A percentile compares a stretch with the other conserved stretches of the same genome.
These are phyloP conservation scores for Dinomys branickii DNA, from an alignment of 2,113 vertebrate species.

Conservation along the genomic window DNA sequence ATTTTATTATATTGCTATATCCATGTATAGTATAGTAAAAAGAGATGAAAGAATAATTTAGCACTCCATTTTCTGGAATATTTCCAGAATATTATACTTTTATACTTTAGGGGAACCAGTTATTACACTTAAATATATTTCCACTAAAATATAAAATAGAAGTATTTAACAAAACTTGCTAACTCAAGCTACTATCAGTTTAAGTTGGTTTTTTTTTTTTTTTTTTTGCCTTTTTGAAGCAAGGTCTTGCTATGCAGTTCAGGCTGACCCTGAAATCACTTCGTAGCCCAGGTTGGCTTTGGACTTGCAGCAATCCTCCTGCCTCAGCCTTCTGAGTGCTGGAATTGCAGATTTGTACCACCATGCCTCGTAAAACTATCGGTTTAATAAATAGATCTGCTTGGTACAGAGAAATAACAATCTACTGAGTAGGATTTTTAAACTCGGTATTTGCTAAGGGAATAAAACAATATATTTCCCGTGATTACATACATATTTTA, in stretches of 20 bases:
- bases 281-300: neutral
- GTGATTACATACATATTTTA: neutral
- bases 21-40: neutral
- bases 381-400: neutral
- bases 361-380: fast-evolving
- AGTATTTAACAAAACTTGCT: neutral
- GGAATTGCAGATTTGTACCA: neutral
- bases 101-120: neutral
- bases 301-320: neutral
- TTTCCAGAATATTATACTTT: neutral
- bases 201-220: too few relatives aligned
- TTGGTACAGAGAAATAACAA: neutral
- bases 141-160: neutral
- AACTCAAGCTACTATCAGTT: neutral
- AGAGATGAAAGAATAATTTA: neutral
- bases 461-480: neutral
- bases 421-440: neutral
- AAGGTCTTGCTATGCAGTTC: neutral
- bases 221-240: neutral
- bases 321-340: neutral
- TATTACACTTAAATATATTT: neutral
- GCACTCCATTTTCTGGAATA: neutral
- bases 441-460: neutral
- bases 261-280: neutral
- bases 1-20: neutral